These are phyloP conservation scores for Stratiolaelaps scimitus DNA, from an alignment of 1,140 invertebrate genomes.

Conservation along the genomic window DNA sequence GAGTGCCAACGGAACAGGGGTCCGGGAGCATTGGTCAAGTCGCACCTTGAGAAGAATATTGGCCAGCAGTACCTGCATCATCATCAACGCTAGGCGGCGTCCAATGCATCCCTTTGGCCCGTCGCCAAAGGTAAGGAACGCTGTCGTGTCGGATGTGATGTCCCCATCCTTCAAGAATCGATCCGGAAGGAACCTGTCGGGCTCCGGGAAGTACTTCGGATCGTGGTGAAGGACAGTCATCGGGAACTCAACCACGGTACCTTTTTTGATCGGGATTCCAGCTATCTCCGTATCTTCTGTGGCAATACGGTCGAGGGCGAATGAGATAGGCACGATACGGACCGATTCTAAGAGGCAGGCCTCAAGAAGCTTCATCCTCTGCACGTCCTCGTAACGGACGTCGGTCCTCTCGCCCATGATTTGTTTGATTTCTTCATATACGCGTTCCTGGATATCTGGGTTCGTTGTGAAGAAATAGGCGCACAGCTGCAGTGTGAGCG, in stretches of 20 bases:
- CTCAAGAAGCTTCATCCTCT: conserved; percentile 4
- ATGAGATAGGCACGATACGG: not conserved
- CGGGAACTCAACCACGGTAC: not conserved
- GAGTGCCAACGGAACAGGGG: not conserved
- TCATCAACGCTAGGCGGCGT: conserved; percentile 1
- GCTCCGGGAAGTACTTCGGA: conserved; percentile 1
- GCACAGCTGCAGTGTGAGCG: not conserved
- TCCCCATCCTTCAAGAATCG: not conserved
- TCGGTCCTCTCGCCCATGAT: not conserved
- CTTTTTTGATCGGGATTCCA: not conserved
- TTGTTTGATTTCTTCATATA: not conserved
- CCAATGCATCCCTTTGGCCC: not conserved
- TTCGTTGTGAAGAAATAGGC: not conserved
- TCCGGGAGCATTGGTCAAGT: not conserved
- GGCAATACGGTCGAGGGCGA: not conserved
- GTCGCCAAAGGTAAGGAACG: conserved; percentile 15
- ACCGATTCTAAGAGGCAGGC: not conserved
- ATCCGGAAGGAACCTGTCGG: not conserved
- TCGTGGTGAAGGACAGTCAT: not conserved
- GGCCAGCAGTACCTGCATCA: not conserved
- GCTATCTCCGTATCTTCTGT: not conserved
- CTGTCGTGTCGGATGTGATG: not conserved
- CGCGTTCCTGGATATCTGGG: not conserved
- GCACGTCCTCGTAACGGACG: not conserved
- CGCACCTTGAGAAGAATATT: not conserved